These are phyloP conservation scores for Syngnathus scovelli DNA, from an alignment of 2,113 vertebrate species.

Conservation along the genomic window DNA sequence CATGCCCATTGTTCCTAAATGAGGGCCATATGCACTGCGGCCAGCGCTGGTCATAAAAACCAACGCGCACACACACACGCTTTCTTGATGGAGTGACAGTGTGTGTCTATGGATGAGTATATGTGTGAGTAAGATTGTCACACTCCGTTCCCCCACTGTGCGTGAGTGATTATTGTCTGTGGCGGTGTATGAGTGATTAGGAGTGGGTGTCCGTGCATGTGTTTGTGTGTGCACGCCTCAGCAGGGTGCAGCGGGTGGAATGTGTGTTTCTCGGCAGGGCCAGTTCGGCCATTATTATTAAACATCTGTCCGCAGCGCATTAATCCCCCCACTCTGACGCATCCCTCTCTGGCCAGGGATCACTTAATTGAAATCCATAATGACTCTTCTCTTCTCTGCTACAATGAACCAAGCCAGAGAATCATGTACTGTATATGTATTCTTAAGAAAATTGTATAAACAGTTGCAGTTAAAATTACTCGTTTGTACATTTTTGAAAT, in stretches of 20 bases:
- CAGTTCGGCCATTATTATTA: slow-evolving; percentile 67
- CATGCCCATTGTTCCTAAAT: slow-evolving; percentile 65
- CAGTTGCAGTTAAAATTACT: too few relatives aligned
- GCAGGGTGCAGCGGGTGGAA: slow-evolving; percentile 45
- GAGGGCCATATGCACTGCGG: slow-evolving; percentile 68
- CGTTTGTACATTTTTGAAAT: too few relatives aligned
- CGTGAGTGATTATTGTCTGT: slow-evolving; percentile 52
- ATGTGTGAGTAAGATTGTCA: slow-evolving; percentile 23
- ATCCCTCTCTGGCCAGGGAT: slow-evolving; percentile 65
- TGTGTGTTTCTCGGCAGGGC: slow-evolving; percentile 62
- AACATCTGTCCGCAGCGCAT: slow-evolving; percentile 71
- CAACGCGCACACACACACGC: slow-evolving; percentile 13
- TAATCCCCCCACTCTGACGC: slow-evolving; percentile 62
- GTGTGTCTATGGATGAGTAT: slow-evolving; percentile 24
- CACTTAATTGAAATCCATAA: slow-evolving; percentile 72
- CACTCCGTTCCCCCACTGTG: slow-evolving; percentile 31
- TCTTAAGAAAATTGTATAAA: too few relatives aligned
- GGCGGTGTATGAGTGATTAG: slow-evolving; percentile 52
- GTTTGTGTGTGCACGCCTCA: slow-evolving; percentile 37
- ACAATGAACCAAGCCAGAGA: slow-evolving; percentile 44
- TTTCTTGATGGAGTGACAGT: slow-evolving; percentile 21
- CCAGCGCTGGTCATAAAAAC: slow-evolving; percentile 61
- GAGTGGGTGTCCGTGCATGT: slow-evolving; percentile 27
- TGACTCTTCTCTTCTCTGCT: slow-evolving; percentile 53
- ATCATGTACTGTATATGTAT: not conserved